Conservation (phyloP, 1,140 invertebrate species). For the Papilio xuthus region DNA sequence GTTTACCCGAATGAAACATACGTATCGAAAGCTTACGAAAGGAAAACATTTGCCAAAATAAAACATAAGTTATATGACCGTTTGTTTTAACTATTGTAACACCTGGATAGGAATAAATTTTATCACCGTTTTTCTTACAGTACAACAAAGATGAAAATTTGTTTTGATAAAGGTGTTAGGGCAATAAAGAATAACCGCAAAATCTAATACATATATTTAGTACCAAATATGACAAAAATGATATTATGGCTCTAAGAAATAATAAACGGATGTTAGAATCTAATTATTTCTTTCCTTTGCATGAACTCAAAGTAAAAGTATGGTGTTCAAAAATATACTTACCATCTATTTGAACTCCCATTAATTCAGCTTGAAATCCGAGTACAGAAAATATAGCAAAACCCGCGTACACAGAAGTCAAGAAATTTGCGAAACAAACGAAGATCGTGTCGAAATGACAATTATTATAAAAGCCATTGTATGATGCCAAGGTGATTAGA, state of each 20-base stretch:
- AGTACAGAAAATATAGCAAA: conserved; percentile 91
- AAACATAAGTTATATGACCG: background rate
- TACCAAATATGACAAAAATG: too few species aligned
- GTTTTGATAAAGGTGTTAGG: too few species aligned
- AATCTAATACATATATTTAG: too few species aligned
- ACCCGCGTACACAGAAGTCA: conserved; percentile 88
- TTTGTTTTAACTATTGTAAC: background rate
- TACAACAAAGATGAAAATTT: too few species aligned
- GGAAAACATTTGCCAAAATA: conserved; percentile 10
- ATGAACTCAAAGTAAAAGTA: too few species aligned
- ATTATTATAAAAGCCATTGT: conserved; percentile 89
- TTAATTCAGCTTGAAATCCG: conserved; percentile 87
- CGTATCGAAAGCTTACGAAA: background rate
- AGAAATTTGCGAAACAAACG: conserved; percentile 87
- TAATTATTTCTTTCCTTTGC: too few species aligned
- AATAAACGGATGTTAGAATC: too few species aligned
- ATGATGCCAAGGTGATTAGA: conserved; percentile 88
- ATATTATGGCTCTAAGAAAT: too few species aligned
- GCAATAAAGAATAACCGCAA: too few species aligned
- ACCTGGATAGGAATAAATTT: too few species aligned
- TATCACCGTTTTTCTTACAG: too few species aligned
- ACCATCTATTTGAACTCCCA: conserved; percentile 84
- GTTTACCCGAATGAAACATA: conserved; percentile 2
- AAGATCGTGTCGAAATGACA: conserved; percentile 87
- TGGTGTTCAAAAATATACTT: conserved; percentile 45